These are phyloP conservation scores for Laticauda laticaudata DNA, from an alignment of 2,113 vertebrate genomes.

Conservation along the genomic window DNA sequence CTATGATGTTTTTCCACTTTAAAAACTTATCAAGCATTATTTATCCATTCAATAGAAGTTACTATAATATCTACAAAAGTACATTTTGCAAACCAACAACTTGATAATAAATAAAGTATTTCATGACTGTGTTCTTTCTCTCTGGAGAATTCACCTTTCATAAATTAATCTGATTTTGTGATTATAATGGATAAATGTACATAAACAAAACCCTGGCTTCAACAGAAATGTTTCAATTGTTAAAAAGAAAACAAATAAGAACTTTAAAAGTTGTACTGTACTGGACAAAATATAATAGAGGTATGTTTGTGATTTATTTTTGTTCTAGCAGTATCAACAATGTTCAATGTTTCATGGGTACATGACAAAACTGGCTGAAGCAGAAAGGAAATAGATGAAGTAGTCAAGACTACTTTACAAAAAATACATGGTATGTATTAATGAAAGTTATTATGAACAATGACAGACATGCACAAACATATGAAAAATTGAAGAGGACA, in stretches of 20 bases:
- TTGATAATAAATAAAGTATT: background rate
- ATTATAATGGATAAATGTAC: background rate
- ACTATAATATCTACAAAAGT: background rate
- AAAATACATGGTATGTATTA: background rate
- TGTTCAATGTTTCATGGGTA: constrained; percentile 36
- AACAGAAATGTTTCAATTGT: background rate
- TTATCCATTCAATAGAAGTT: background rate
- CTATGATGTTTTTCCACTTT: background rate
- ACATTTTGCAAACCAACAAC: background rate
- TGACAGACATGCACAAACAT: constrained; percentile 37
- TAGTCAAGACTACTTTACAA: background rate
- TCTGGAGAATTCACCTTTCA: background rate
- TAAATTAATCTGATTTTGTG: background rate
- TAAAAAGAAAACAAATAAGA: background rate
- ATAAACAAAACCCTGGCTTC: background rate
- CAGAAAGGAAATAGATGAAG: background rate
- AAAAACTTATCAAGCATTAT: background rate
- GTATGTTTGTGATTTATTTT: background rate
- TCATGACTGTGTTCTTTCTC: background rate
- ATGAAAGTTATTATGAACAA: constrained; percentile 35
- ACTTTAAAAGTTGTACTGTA: background rate
- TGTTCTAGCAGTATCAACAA: constrained; percentile 36
- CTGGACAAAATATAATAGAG: constrained; percentile 15
- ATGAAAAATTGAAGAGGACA: background rate
- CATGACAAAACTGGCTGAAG: background rate